Evolutionary conservation across 2,113 vertebrate species (phyloP).

Genomic region (Hippocampus barbouri): DNA sequence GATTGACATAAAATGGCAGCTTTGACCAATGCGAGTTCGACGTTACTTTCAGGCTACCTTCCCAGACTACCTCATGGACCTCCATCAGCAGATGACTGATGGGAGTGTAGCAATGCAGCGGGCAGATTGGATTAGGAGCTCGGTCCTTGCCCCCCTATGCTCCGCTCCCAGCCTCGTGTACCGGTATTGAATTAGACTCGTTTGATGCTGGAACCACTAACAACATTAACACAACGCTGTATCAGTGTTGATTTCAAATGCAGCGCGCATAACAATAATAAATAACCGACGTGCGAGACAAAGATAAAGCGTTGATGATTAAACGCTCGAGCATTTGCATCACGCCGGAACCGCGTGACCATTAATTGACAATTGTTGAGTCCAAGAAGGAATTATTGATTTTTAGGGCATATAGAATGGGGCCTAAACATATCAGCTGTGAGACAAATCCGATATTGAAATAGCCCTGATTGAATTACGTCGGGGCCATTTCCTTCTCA

Average conservation of each 20-base stretch:
- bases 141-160: constrained; percentile 33
- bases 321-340: background rate
- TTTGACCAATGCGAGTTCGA: background rate
- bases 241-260: constrained; percentile 54
- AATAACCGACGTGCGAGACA: constrained; percentile 58
- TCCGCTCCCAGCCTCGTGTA: constrained; percentile 34
- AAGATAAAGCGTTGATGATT: constrained; percentile 18
- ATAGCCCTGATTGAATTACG: constrained; percentile 42
- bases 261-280: constrained; percentile 45
- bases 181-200: constrained; percentile 60
- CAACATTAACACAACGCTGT: constrained; percentile 59
- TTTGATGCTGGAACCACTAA: constrained; percentile 55
- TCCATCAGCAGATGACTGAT: constrained; percentile 47
- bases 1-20: background rate
- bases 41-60: background rate
- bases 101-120: constrained; percentile 54
- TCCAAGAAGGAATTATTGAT: constrained; percentile 30
- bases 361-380: constrained; percentile 27
- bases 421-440: constrained; percentile 34
- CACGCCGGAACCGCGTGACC: constrained; percentile 16
- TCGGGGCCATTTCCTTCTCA: constrained; percentile 40
- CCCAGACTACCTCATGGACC: background rate
- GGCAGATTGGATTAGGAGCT: constrained; percentile 56
- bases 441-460: constrained; percentile 47
- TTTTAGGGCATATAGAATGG: constrained; percentile 40